Percentiles rank a stretch among this genome's conserved stretches.
Evolutionary conservation across 2,797 vertebrate species (phyloP).

Genomic region (Sebastolobus altivelis): DNA sequence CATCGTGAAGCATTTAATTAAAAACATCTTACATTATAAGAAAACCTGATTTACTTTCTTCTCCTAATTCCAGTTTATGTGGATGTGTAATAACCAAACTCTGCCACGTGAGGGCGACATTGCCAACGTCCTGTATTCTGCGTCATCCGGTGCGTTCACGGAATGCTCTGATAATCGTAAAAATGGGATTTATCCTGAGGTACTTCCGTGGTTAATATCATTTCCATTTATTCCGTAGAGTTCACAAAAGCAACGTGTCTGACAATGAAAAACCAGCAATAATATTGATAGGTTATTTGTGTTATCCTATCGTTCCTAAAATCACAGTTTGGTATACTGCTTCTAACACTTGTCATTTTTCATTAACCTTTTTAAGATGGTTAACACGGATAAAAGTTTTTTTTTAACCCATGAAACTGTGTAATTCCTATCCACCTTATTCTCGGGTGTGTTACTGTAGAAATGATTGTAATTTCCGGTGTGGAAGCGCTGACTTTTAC

Average conservation of each 20-base stretch:
- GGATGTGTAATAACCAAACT: conserved; percentile 17
- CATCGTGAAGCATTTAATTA: neutral
- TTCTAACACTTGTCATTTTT: too few species aligned
- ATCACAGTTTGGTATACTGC: neutral
- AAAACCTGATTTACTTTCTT: neutral
- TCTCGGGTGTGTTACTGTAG: too few species aligned
- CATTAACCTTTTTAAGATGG: neutral
- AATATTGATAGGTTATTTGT: neutral
- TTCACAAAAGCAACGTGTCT: accelerated
- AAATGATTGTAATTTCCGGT: too few species aligned
- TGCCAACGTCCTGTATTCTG: neutral
- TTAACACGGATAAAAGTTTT: neutral
- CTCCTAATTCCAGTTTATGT: neutral
- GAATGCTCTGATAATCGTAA: neutral
- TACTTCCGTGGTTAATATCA: neutral
- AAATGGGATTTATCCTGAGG: accelerated
- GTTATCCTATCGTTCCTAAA: neutral
- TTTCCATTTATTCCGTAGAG: accelerated
- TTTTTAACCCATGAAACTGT: too few species aligned
- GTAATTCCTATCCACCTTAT: too few species aligned
- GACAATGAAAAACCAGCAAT: too few species aligned
- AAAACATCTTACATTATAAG: neutral
- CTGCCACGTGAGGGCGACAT: conserved; percentile 51
- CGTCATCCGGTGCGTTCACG: conserved; percentile 29
- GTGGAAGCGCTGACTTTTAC: too few species aligned